A percentile compares a stretch with the other conserved stretches of the same genome.
phyloP scores from a whole-genome alignment of 2,797 vertebrate genomes.

The Chaenodraco wilsoni region DNA sequence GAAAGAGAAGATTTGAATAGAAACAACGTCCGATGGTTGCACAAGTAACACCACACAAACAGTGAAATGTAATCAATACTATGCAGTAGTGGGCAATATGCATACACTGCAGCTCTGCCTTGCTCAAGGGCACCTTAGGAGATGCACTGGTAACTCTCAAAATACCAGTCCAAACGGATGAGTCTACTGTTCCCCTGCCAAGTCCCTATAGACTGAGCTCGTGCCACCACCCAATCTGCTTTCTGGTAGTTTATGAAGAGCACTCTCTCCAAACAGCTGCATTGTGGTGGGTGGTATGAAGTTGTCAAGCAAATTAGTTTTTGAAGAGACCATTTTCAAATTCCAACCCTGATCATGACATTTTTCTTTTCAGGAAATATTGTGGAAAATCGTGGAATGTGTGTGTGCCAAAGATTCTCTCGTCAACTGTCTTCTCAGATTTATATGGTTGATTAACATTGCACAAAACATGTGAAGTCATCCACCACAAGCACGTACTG shows the following conservation, averaged over 20 bases:
- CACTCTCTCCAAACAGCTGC: background rate
- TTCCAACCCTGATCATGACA: background rate
- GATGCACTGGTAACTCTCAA: no score
- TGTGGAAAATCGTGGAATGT: background rate
- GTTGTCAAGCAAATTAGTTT: background rate
- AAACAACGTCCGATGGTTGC: no score
- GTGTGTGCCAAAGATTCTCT: background rate
- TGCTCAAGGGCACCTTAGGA: no score
- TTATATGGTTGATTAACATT: slow-evolving; percentile 4
- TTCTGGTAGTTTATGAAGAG: background rate
- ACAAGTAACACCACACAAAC: no score
- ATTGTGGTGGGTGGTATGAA: slow-evolving; percentile 16
- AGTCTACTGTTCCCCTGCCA: no score
- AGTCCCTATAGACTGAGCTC: no score
- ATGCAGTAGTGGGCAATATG: no score
- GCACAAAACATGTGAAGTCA: slow-evolving; percentile 1
- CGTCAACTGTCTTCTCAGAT: slow-evolving; percentile 7
- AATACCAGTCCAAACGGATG: no score
- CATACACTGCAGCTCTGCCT: no score
- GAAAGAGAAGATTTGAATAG: no score
- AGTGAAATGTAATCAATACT: no score
- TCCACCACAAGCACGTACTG: slow-evolving; percentile 2
- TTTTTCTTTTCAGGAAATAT: slow-evolving; percentile 3
- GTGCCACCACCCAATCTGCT: no score
- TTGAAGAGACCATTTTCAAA: slow-evolving; percentile 4